Conservation (phyloP, 2,888 invertebrate species). For the Caenorhabditis sinica region DNA sequence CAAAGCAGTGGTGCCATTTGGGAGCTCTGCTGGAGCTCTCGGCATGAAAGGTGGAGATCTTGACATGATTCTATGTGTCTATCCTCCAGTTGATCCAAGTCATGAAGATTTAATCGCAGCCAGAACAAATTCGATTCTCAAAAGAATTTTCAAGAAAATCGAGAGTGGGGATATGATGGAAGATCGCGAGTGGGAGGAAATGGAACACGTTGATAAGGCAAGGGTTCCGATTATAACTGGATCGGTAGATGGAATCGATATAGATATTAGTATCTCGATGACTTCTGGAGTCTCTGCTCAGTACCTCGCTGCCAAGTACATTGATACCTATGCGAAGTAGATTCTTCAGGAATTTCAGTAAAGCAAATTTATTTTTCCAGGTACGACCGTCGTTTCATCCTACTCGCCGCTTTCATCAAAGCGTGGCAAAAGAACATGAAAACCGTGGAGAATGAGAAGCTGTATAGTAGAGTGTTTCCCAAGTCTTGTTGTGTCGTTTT, state of each 20-base stretch:
- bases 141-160: slow-evolving; percentile 2
- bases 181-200: not conserved
- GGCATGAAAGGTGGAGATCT: slow-evolving; percentile 3
- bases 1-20: slow-evolving; percentile 41
- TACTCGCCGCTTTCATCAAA: slow-evolving; percentile 16
- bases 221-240: slow-evolving; percentile 38
- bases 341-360: not conserved
- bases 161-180: not conserved
- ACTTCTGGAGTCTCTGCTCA: not conserved
- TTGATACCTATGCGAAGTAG: slow-evolving; percentile 35
- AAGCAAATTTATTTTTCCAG: not conserved
- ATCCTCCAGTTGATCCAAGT: not conserved
- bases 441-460: slow-evolving; percentile 17
- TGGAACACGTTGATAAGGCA: slow-evolving; percentile 9
- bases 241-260: slow-evolving; percentile 1
- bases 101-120: not conserved
- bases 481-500: slow-evolving; percentile 25
- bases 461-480: slow-evolving; percentile 11
- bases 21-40: slow-evolving; percentile 22
- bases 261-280: slow-evolving; percentile 42
- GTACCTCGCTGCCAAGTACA: slow-evolving; percentile 17
- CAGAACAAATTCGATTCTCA: slow-evolving; percentile 9
- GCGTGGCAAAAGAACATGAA: slow-evolving; percentile 29
- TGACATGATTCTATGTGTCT: slow-evolving; percentile 29
- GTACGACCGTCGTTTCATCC: slow-evolving; percentile 24